Base-by-base conservation (phyloP, 2,888 invertebrate genomes). In the Carpatolechia fugitivella region DNA sequence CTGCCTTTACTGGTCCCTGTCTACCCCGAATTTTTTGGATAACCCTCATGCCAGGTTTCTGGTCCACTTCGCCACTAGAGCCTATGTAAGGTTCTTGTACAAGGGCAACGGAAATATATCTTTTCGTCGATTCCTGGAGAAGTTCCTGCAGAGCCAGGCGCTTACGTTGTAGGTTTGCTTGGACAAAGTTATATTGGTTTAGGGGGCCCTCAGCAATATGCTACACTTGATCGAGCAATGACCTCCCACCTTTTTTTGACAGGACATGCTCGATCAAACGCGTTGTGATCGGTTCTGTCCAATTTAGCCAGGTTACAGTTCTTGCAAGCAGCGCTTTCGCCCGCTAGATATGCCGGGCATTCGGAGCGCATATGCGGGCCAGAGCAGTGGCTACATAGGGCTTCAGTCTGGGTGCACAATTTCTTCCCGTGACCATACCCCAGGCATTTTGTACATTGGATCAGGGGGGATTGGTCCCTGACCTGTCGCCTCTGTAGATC, bases 71-170 rank as follows among this genome's bases (percentile, higher is more conserved):
- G 0, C 40, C 33, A 5, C 0, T 11, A 11, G 24, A 41, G 5
- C 61, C 61, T 6, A 58, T 44, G 11, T 61, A 61, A 0, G 59
- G 59, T 16, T 61, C 61, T 20, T 61, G 61, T 1, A 61, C 5
- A 2, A 61, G 44, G 0, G 56, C 54, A 0, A 50, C 2, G 1
- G 35, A 31, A 3, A 33, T 13, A 33, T 33, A 18, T 5, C 31
- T 1, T 10, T 36, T 33, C 0, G 13, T n/a, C 11, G 58, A 54
- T 18, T 55, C 55, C 0, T 38, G 14, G 3, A 56, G 1, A 0
- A 56, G 38, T 14, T 58, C 60, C 4, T 30, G 5, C 1, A 55
- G 55, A 0, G 58, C 60, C 3, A 52, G 13, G 31, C 35, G 31
- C 33, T 52, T 55, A 8, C 57, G 24, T 20, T 55, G 54, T 0